A percentile compares a stretch with the other conserved stretches of the same genome.
Conservation (phyloP, 2,797 vertebrate genomes). For the Microchirus variegatus region DNA sequence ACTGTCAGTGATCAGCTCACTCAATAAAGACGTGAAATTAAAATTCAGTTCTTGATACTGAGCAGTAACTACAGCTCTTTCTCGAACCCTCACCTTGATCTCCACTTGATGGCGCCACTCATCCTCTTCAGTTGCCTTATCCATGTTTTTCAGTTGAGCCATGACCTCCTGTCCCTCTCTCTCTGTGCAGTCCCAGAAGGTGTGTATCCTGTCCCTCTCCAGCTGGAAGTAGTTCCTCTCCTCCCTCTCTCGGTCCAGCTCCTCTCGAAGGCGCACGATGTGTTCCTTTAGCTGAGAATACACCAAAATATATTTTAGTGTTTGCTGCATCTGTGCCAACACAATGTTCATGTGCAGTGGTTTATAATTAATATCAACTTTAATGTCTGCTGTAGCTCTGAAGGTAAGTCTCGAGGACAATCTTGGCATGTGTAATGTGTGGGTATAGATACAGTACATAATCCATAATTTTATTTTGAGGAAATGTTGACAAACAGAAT, state of each 20-base stretch:
- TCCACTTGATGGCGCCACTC: constrained; percentile 90
- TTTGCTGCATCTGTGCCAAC: background rate
- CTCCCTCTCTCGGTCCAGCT: constrained; percentile 88
- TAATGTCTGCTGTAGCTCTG: no score
- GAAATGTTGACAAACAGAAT: no score
- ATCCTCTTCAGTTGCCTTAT: constrained; percentile 88
- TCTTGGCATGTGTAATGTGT: no score
- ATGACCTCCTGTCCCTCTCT: constrained; percentile 85
- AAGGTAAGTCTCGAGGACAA: no score
- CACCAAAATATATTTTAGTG: constrained; percentile 9
- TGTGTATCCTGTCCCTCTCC: constrained; percentile 87
- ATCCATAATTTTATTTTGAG: no score
- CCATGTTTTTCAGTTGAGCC: constrained; percentile 83
- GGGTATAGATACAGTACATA: no score
- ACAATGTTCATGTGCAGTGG: background rate
- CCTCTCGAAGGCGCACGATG: constrained; percentile 78
- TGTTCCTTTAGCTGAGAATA: constrained; percentile 85
- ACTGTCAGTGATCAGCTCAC: no score
- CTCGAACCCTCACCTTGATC: constrained; percentile 83
- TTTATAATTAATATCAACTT: no score
- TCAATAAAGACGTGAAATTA: no score
- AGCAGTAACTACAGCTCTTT: background rate
- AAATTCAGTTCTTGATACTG: no score
- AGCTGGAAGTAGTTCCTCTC: constrained; percentile 93
- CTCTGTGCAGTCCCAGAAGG: constrained; percentile 85